Base-by-base conservation (phyloP, 2,113 vertebrate genomes). In the Pelmatolapia mariae region DNA sequence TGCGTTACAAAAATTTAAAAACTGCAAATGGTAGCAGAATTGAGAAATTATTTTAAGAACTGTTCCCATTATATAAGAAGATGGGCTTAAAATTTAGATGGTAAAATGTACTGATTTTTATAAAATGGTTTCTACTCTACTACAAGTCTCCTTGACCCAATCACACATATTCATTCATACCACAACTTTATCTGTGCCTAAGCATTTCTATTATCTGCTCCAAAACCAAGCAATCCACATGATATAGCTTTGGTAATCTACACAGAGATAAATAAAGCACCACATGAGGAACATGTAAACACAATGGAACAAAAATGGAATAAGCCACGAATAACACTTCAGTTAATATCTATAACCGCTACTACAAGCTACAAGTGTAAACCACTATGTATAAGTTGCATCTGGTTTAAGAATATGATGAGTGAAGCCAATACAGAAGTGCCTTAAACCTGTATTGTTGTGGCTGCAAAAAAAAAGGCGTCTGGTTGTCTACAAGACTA, bases 291-390 rank as follows among this genome's bases (percentile, higher is more conserved):
- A 71, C 66, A 10, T 43, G 38, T 45, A 1, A 71, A 15, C n/a
- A 6, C 13, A 43, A 15, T 71, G n/a, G 7, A 24, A 40, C 7
- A 24, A 24, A 71, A 43, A 10, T 10, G 66, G 22, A 45, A 45
- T 45, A 5, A 45, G 4, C 0, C 38, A 16, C 0, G 1, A 73
- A 26, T 26, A 10, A 26, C 38, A 45, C 19, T 68, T 29, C 0
- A 29, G 2, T 10, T 45, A 7, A 73, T 26, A 18, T 45, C 22
- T 43, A 26, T 10, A 61, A 33, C 29, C 1, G 0, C 16, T 63
- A 19, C 8, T 7, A 19, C n/a, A 54, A 12, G 19, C n/a, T 11
- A 6, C 0, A 26, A 18, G 40, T 11, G 12, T 73, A 1, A 73
- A 45, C 40, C 8, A 45, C 22, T 18, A 0, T 45, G 2, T 45